Evolutionary conservation across 1,140 invertebrate genomes (phyloP).

Genomic region (Rhopalosiphum maidis): DNA sequence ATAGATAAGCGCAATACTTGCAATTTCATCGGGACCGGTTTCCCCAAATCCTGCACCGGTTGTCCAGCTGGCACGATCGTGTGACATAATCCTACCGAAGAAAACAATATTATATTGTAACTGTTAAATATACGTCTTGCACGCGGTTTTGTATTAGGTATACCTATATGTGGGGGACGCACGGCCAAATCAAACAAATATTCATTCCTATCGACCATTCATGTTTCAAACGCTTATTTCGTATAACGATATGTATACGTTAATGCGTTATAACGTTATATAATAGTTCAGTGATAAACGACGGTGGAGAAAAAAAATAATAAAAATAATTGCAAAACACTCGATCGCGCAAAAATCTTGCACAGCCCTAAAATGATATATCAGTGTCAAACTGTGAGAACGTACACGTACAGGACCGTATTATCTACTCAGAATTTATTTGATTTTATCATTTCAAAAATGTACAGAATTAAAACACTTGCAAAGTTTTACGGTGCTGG

Average conservation of each 20-base stretch:
- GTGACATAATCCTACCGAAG: neutral
- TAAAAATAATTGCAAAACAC: constrained; percentile 17
- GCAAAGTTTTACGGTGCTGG: neutral
- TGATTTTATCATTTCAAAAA: neutral
- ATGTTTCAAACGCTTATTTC: neutral
- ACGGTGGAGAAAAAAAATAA: neutral
- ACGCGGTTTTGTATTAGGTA: neutral
- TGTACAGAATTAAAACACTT: neutral
- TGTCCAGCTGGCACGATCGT: neutral
- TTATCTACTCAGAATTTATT: neutral
- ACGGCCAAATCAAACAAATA: neutral
- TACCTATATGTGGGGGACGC: neutral
- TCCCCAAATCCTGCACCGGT: neutral
- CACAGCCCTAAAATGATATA: neutral
- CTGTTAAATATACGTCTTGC: neutral
- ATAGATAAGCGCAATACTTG: neutral
- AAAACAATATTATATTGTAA: neutral
- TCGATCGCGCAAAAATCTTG: neutral
- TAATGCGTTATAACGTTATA: neutral
- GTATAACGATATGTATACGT: neutral
- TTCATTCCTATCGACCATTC: neutral
- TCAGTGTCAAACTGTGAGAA: neutral
- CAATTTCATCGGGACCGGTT: constrained; percentile 50
- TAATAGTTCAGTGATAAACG: constrained; percentile 9
- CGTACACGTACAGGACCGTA: neutral